phyloP scores from a whole-genome alignment of 2,113 vertebrate genomes.

The Empidonax alnorum region DNA sequence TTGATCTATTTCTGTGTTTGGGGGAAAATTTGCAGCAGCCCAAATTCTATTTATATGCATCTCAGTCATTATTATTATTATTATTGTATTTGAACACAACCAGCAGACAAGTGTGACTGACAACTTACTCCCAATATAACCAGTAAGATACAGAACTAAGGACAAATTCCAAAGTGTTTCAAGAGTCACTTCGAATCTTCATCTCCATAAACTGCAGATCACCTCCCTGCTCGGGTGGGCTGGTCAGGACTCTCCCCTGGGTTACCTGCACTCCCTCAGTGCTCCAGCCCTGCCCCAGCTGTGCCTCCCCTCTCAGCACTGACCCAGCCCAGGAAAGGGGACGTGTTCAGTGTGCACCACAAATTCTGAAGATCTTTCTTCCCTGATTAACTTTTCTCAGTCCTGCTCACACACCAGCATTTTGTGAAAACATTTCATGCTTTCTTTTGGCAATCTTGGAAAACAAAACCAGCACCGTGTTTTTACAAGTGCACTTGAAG shows the following conservation, averaged over 20 bases:
- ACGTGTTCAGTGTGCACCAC: neutral
- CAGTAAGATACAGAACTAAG: neutral
- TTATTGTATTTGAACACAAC: neutral
- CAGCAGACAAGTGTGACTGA: neutral
- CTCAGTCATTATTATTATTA: neutral
- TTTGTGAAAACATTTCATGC: neutral
- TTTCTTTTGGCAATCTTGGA: neutral
- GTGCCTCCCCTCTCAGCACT: neutral
- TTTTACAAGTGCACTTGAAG: neutral
- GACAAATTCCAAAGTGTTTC: neutral
- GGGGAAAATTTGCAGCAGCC: neutral
- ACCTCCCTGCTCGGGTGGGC: neutral
- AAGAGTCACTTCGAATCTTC: neutral
- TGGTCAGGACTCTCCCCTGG: neutral
- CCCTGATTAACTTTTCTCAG: neutral
- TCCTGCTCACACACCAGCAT: fast-evolving
- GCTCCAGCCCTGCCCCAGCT: neutral
- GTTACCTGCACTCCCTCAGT: neutral
- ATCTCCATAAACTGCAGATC: neutral
- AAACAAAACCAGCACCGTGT: neutral
- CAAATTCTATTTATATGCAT: neutral
- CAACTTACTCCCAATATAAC: neutral
- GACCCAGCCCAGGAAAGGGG: neutral
- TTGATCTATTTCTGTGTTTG: neutral
- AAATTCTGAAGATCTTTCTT: neutral